Conservation (phyloP, 1,140 invertebrate genomes). For the Caenorhabditis briggsae region DNA sequence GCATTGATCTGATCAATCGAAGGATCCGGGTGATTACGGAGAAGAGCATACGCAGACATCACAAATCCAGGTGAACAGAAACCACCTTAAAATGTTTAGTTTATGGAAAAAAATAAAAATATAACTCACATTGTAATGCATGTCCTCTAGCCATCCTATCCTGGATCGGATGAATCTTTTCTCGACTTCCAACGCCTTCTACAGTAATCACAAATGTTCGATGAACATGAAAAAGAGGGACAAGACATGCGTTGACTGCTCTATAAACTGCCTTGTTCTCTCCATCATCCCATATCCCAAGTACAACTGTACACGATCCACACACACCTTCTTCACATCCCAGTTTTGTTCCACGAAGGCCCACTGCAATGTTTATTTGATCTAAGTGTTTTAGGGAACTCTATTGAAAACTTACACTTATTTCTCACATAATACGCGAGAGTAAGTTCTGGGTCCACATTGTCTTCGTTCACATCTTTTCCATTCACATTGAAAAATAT, state of each 20-base stretch:
- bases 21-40: conserved; percentile 67
- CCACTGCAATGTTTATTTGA: conserved; percentile 79
- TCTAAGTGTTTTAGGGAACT: background rate
- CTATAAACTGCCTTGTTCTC: conserved; percentile 81
- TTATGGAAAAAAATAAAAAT: background rate
- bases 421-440: conserved; percentile 64
- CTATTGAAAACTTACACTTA: conserved; percentile 60
- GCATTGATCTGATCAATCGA: conserved; percentile 62
- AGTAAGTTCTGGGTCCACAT: conserved; percentile 63
- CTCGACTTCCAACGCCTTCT: conserved; percentile 77
- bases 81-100: conserved; percentile 78
- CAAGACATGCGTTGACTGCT: conserved; percentile 85
- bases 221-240: conserved; percentile 79
- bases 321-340: conserved; percentile 93
- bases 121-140: conserved; percentile 83
- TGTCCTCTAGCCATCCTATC: conserved; percentile 83
- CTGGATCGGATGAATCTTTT: conserved; percentile 69
- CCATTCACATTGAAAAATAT: conserved; percentile 66
- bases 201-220: conserved; percentile 79
- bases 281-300: conserved; percentile 83
- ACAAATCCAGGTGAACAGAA: conserved; percentile 88
- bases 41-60: conserved; percentile 84
- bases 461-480: conserved; percentile 61
- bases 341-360: conserved; percentile 88
- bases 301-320: conserved; percentile 91